Evolutionary conservation across 2,113 vertebrate genomes (phyloP), one percentile per base, ranked within the genome.

Genomic region (Scomber colias): DNA sequence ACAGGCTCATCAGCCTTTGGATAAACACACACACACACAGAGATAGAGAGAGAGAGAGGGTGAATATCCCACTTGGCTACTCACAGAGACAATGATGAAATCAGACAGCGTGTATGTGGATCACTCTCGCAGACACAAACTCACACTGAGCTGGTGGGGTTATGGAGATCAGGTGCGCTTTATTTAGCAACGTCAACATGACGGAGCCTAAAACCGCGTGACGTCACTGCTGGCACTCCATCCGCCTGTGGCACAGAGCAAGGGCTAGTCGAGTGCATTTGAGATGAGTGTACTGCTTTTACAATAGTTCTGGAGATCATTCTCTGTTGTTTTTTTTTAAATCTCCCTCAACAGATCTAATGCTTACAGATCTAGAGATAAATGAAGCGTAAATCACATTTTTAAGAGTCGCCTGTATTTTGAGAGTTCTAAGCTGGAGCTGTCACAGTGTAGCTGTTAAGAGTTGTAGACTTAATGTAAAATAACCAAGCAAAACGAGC

Each of bases 91-190:
- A 65, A 35, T 86, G 91, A 92, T 91, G 61, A 53, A 87, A 71
- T 76, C 72, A 67, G 91, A 90, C 86, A 84, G 89, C 71, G 54
- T 82, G 65, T 61, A 19, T 74, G 85, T 27, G 71, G 78, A 79
- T 84, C 77, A 54, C 71, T 83, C 84, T 87, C 27, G 0, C 70
- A 76, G 83, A 90, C 69, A 69, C 76, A 76, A 81, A 57, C 81
- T 75, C 57, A 10, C 67, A 46, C 62, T 8, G 59, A 55, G 84
- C 88, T 81, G 81, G 78, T 11, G 63, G 82, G 87, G 82, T 79
- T 83, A 86, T 86, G 86, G 80, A 87, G 84, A 91, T 90, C 76
- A 80, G 86, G 68, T 75, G 82, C 0, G 48, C 88, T 89, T 88
- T 87, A 87, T 91, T 89, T 88, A 89, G 81, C 75, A 65, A 44